Evolutionary conservation across 2,797 vertebrate species (phyloP).

Genomic region (Pangasius krempfi): DNA sequence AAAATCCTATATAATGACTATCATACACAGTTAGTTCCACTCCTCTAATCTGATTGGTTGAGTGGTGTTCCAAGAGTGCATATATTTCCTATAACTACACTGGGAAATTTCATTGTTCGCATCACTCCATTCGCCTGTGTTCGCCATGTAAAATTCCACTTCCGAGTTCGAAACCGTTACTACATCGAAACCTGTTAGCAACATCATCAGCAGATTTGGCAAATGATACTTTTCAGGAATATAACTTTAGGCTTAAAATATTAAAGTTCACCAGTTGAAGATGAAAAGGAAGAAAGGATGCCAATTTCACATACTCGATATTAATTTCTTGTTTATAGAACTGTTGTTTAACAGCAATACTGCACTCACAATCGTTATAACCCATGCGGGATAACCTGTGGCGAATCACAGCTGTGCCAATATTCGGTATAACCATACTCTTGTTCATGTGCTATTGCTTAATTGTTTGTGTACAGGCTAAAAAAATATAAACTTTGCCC

Average conservation of each 20-base stretch:
- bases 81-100: not conserved
- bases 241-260: not conserved
- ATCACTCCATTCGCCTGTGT: not conserved
- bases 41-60: not conserved
- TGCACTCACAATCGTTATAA: not conserved
- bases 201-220: not conserved
- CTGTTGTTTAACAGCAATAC: not conserved
- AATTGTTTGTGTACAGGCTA: not conserved
- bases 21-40: not conserved
- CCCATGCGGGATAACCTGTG: not conserved
- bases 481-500: not conserved
- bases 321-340: not conserved
- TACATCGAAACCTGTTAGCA: not conserved
- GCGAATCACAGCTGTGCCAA: not conserved
- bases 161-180: not conserved
- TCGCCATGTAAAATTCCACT: not conserved
- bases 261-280: not conserved
- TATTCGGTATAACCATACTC: not conserved
- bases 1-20: constrained; percentile 45
- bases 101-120: not conserved
- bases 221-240: not conserved
- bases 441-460: not conserved
- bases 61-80: not conserved
- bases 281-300: not conserved
- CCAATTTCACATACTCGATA: not conserved